Percentiles rank a stretch among this genome's conserved stretches.
phyloP scores from a whole-genome alignment of 1,140 invertebrate species.

The Megalonaias nervosa region DNA sequence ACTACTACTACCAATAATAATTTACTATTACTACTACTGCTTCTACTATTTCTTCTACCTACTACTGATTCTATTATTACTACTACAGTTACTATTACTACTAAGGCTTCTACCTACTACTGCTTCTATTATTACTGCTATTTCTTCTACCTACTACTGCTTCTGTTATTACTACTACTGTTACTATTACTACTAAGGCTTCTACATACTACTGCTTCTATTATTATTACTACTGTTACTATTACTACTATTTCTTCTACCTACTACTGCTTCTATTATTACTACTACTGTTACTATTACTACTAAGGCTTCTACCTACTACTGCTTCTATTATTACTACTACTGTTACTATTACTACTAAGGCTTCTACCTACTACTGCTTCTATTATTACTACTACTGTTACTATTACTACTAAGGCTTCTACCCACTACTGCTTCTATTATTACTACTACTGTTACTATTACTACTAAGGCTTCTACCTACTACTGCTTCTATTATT shows the following conservation, averaged over 20 bases:
- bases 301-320: no score
- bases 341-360: constrained; percentile 15
- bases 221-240: no score
- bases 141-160: not conserved
- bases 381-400: constrained; percentile 5
- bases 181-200: no score
- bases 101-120: constrained; percentile 10
- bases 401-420: constrained; percentile 13
- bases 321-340: not conserved
- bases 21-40: constrained; percentile 2
- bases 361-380: no score
- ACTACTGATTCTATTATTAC: constrained; percentile 10
- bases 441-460: not conserved
- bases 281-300: no score
- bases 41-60: constrained; percentile 6
- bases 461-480: no score
- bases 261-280: no score
- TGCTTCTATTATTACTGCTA: constrained; percentile 8
- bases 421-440: constrained; percentile 6
- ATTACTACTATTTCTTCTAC: no score
- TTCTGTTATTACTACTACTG: no score
- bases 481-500: constrained; percentile 3
- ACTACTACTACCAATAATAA: constrained; percentile 2
- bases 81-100: constrained; percentile 16
- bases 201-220: no score